These are phyloP conservation scores for Campoplex nolae DNA, from an alignment of 2,888 invertebrate genomes.

Conservation along the genomic window DNA sequence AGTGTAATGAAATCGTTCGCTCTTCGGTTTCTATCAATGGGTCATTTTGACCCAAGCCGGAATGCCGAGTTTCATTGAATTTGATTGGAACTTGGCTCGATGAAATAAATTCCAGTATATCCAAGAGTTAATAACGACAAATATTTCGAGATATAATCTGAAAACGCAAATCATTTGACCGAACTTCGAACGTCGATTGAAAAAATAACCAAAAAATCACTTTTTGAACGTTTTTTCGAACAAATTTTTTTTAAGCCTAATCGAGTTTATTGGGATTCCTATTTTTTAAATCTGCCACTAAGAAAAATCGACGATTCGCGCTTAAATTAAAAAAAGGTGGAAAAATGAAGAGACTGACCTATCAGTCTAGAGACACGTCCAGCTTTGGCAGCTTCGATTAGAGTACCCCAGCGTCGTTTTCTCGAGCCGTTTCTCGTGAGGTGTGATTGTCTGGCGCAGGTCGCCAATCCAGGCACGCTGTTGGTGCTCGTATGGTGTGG, in stretches of 20 bases:
- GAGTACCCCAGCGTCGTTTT: conserved; percentile 93
- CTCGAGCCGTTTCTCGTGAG: conserved; percentile 84
- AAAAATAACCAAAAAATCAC: not conserved
- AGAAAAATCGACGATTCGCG: not conserved
- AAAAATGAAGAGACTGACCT: conserved; percentile 83
- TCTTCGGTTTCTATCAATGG: not conserved
- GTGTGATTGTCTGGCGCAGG: conserved; percentile 74
- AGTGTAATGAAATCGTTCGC: not conserved
- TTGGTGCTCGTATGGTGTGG: conserved; percentile 83
- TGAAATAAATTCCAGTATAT: not conserved
- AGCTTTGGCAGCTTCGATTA: conserved; percentile 94
- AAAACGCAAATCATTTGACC: not conserved
- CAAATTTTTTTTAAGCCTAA: not conserved
- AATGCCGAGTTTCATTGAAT: not conserved
- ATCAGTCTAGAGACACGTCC: conserved; percentile 92
- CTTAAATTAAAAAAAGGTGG: not conserved
- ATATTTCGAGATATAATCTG: not conserved
- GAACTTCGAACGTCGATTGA: not conserved
- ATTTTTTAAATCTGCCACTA: not conserved
- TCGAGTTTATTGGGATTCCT: not conserved
- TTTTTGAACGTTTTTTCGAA: not conserved
- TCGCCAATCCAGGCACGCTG: conserved; percentile 80
- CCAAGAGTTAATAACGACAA: not conserved
- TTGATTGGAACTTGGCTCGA: too few relatives aligned
- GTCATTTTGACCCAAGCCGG: not conserved